phyloP scores from a whole-genome alignment of 1,140 invertebrate species.

The Bombus confusus region DNA sequence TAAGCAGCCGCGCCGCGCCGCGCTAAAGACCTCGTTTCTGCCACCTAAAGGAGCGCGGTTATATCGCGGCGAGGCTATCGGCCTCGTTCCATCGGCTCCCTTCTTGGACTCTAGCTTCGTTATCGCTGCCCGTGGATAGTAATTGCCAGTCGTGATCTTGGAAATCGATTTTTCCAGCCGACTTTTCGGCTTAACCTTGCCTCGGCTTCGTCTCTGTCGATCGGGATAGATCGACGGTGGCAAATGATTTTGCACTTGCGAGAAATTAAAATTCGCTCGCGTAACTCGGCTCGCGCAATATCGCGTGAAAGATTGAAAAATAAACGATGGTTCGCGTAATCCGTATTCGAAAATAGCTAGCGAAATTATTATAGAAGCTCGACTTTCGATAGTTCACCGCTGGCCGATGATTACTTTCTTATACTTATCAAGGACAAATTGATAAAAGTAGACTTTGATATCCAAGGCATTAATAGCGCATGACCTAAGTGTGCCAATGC shows the following conservation, averaged over 20 bases:
- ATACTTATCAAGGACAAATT: background rate
- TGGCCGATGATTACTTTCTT: background rate
- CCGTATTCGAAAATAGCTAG: background rate
- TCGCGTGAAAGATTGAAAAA: background rate
- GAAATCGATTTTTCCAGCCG: background rate
- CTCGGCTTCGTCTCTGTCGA: background rate
- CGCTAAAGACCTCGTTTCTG: conserved; percentile 65
- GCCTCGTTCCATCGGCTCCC: conserved; percentile 61
- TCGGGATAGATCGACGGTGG: background rate
- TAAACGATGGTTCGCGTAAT: background rate
- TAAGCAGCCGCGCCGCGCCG: conserved; percentile 41
- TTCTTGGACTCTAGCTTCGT: conserved; percentile 36
- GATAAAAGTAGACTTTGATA: background rate
- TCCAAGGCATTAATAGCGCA: background rate
- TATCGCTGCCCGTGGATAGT: conserved; percentile 32
- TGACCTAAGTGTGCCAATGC: background rate
- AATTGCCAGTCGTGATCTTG: background rate
- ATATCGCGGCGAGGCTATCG: conserved; percentile 67
- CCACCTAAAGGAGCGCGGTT: conserved; percentile 68
- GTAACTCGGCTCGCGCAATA: background rate
- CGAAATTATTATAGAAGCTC: background rate
- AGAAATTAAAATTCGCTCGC: background rate
- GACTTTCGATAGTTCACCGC: background rate
- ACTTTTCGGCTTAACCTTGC: background rate
- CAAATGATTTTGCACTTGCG: background rate